phyloP scores from a whole-genome alignment of 2,888 invertebrate genomes.

The Ceraclea dissimilis region DNA sequence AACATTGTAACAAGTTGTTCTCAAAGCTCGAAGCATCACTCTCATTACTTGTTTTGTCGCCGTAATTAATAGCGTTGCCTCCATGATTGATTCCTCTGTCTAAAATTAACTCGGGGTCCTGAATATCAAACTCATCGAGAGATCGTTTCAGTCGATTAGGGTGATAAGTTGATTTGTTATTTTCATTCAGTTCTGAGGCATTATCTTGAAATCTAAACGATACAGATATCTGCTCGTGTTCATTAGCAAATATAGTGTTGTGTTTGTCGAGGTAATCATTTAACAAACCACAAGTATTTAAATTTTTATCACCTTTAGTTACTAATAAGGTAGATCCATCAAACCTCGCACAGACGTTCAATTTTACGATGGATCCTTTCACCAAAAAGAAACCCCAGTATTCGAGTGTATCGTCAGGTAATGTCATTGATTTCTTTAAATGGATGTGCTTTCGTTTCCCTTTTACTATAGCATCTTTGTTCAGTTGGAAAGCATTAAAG shows the following conservation, averaged over 20 bases:
- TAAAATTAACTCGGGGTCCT: conserved; percentile 40
- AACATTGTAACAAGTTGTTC: conserved; percentile 66
- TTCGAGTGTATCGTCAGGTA: conserved; percentile 79
- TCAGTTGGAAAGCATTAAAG: conserved; percentile 67
- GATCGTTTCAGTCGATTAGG: not conserved
- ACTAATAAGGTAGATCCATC: conserved; percentile 74
- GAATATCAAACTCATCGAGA: conserved; percentile 4
- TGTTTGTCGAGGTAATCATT: conserved; percentile 60
- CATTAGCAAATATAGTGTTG: conserved; percentile 51
- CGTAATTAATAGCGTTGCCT: conserved; percentile 59
- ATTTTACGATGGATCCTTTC: conserved; percentile 66
- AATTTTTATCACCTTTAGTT: conserved; percentile 69
- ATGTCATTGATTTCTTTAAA: conserved; percentile 71
- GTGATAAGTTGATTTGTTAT: not conserved
- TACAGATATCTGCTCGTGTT: conserved; percentile 49
- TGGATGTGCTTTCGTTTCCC: conserved; percentile 64
- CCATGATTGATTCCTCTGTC: conserved; percentile 73
- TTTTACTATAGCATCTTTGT: conserved; percentile 61
- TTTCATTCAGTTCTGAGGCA: conserved; percentile 30
- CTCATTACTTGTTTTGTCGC: conserved; percentile 45
- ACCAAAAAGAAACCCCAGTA: conserved; percentile 84
- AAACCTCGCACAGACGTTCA: conserved; percentile 73
- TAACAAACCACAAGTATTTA: conserved; percentile 70
- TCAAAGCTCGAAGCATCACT: conserved; percentile 79
- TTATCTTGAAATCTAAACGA: not conserved